Base-by-base conservation (phyloP, 2,888 invertebrate genomes). In the Blastobasis adustella region DNA sequence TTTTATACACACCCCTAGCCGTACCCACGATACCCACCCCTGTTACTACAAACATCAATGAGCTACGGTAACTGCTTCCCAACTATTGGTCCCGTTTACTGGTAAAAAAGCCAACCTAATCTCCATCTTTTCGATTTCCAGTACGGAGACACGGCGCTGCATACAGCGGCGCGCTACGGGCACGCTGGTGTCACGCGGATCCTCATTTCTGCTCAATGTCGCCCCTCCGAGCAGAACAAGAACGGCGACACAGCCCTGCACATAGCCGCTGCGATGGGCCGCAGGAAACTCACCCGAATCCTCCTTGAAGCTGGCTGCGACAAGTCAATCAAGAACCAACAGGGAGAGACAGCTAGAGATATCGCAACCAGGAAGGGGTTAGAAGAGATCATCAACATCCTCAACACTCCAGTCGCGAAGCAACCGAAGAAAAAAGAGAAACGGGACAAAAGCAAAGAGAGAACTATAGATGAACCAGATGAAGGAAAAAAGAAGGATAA, bases 161-260 rank as follows among this genome's bases (percentile, higher is more conserved):
- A 98, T 81, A 98, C 98, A 4, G 95, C 97, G 1, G 96, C 97
- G 5, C 91, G 98, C 36, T 98, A 98, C 78, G 98, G 98, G 0
- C 98, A 98, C 83, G 98, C 98, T 0, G 98, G 98, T 4, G 98
- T 98, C 55, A 95, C 97, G 0, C 91, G 98, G 51, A 98, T 98
- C 66, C 91, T 98, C 50, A 93, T 98, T 62, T 97, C 97, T 42
- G 98, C 97, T 0, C 91, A 94, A 63, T 95, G 96, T 75, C 91
- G 93, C 62, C 93, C 95, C 50, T 94, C 95, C 54, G 95, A 96
- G 67, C 95, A 95, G 69, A 98, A 98, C 79, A 96, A 98, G 90
- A 98, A 98, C 83, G 97, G 97, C 0, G 98, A 98, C 83, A 97
- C 97, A 0, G 94, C 97, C 0, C 87, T 98, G 9, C 98, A 98